phyloP scores from a whole-genome alignment of 2,797 vertebrate species.

The Echiichthys vipera region DNA sequence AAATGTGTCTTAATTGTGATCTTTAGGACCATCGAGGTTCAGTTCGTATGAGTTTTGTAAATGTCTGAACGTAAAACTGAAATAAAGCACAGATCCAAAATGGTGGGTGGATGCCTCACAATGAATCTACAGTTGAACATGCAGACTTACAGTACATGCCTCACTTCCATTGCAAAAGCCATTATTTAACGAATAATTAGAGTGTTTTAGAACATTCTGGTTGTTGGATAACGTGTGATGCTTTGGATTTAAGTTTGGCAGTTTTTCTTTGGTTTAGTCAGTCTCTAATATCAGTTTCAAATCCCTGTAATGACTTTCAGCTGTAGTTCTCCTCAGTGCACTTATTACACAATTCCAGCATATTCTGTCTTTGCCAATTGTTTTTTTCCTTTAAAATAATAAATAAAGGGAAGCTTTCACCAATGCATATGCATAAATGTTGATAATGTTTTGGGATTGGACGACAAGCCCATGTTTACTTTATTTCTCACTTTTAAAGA shows the following conservation, averaged over 20 bases:
- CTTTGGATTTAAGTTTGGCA: conserved; percentile 15
- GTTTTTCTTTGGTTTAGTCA: conserved; percentile 7
- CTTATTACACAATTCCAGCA: not conserved
- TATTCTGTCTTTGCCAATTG: not conserved
- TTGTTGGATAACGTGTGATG: not conserved
- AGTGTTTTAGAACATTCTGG: not conserved
- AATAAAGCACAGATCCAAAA: not conserved
- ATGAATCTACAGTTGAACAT: not conserved
- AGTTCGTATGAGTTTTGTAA: not conserved
- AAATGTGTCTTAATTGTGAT: conserved; percentile 51
- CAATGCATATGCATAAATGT: not conserved
- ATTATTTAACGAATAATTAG: not conserved
- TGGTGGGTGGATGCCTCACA: not conserved
- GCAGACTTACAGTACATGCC: not conserved
- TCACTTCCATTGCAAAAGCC: not conserved
- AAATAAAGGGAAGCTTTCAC: not conserved
- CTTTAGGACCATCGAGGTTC: conserved; percentile 30
- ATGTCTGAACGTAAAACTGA: not conserved
- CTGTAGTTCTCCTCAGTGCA: not conserved
- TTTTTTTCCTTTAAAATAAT: not conserved
- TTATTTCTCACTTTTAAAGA: not conserved
- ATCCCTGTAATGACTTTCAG: not conserved
- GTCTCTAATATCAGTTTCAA: not conserved
- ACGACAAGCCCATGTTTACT: not conserved
- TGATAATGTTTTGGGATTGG: not conserved